Conservation (phyloP, 2,113 vertebrate genomes). For the Phrynosoma platyrhinos region DNA sequence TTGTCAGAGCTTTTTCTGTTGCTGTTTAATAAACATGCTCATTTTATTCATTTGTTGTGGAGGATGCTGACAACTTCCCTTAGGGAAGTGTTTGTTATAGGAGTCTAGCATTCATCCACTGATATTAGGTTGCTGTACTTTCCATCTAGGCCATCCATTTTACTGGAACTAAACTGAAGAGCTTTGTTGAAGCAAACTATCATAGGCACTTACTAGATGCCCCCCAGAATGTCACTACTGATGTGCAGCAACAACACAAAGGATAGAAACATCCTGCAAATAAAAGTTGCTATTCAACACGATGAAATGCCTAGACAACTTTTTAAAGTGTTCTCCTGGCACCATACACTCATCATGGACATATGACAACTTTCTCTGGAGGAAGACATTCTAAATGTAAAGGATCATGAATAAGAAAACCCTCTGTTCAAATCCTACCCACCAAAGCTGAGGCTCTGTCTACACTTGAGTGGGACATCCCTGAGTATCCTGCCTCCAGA, state of each 20-base stretch:
- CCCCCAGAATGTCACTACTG: background rate
- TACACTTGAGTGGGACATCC: too few species aligned
- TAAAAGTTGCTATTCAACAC: background rate
- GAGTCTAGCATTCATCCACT: background rate
- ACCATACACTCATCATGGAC: background rate
- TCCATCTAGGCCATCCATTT: background rate
- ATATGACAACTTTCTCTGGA: background rate
- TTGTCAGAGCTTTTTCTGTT: background rate
- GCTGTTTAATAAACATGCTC: background rate
- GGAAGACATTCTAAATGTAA: background rate
- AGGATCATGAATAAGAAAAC: too few species aligned
- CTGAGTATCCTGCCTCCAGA: too few species aligned
- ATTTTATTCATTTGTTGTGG: background rate
- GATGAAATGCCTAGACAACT: background rate
- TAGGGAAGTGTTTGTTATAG: background rate
- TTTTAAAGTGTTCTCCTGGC: background rate
- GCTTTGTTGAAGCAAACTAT: background rate
- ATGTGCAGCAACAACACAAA: background rate
- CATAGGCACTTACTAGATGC: background rate
- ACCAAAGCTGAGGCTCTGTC: background rate
- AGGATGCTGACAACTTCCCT: background rate
- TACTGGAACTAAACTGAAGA: background rate
- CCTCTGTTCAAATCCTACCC: background rate
- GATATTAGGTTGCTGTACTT: background rate
- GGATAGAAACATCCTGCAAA: background rate